Conservation (phyloP, 2,113 vertebrate species). For the Colistium nudipinnis region DNA sequence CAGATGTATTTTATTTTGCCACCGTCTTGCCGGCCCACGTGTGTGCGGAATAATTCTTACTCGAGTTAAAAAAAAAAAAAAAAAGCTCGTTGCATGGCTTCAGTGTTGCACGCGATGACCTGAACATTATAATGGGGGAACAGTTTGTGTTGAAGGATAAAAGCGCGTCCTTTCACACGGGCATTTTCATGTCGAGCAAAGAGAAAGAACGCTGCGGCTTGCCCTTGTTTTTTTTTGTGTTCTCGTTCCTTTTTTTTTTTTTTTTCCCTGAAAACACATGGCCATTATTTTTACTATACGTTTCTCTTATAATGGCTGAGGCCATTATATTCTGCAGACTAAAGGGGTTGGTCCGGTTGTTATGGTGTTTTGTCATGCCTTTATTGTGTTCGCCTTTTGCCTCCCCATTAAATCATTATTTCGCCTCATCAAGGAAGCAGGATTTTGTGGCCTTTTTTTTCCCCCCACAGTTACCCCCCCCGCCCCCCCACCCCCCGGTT, state of each 20-base stretch:
- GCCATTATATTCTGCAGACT: slow-evolving; percentile 65
- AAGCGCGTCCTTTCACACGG: slow-evolving; percentile 21
- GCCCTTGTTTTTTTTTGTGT: slow-evolving; percentile 36
- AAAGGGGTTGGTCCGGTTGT: slow-evolving; percentile 50
- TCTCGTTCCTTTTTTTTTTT: slow-evolving; percentile 28
- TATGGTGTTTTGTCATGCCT: slow-evolving; percentile 53
- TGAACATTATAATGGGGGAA: slow-evolving; percentile 40
- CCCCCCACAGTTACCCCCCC: too few relatives aligned
- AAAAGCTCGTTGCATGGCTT: slow-evolving; percentile 24
- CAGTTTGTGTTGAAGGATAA: slow-evolving; percentile 31
- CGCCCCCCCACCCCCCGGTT: too few relatives aligned
- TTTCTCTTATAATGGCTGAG: slow-evolving; percentile 64
- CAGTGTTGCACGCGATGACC: slow-evolving; percentile 1
- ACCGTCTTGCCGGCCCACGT: slow-evolving; percentile 1
- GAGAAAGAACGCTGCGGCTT: slow-evolving; percentile 34
- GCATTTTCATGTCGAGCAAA: slow-evolving; percentile 30
- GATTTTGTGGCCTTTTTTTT: slow-evolving; percentile 27
- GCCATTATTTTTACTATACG: slow-evolving; percentile 64
- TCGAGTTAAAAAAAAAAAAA: neutral
- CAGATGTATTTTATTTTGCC: slow-evolving; percentile 24
- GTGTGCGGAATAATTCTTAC: slow-evolving; percentile 13
- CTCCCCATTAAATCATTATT: slow-evolving; percentile 65
- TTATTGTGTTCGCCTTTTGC: slow-evolving; percentile 65
- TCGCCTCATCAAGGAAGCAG: slow-evolving; percentile 56
- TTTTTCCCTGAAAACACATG: slow-evolving; percentile 22